Evolutionary conservation across 2,113 vertebrate genomes (phyloP).

Genomic region (Haemorhous mexicanus): DNA sequence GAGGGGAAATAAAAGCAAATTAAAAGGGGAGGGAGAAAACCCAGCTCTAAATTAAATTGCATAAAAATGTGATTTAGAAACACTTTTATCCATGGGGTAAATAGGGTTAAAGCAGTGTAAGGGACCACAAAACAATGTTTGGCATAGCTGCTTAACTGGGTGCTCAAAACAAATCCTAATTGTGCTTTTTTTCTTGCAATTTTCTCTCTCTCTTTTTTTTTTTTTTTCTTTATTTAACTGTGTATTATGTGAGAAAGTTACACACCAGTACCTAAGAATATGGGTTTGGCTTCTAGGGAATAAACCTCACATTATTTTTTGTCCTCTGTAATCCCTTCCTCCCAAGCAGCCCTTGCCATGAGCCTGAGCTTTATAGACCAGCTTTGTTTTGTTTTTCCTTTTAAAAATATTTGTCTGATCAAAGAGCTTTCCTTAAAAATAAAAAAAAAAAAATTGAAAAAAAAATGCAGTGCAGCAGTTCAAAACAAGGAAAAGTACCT

Average conservation of each 20-base stretch:
- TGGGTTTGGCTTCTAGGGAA: neutral
- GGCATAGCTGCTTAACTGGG: neutral
- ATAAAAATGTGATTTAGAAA: neutral
- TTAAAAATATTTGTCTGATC: conserved; percentile 48
- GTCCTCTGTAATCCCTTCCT: neutral
- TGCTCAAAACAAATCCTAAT: neutral
- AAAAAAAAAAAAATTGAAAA: neutral
- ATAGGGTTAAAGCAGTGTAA: neutral
- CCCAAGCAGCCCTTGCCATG: neutral
- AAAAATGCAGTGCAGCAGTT: neutral
- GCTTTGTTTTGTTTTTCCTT: conserved; percentile 20
- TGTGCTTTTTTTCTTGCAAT: neutral
- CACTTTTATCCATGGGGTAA: neutral
- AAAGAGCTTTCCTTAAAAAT: conserved; percentile 16
- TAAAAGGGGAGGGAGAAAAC: neutral
- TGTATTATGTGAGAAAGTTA: neutral
- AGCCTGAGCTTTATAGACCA: neutral
- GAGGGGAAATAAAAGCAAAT: accelerated
- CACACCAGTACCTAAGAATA: neutral
- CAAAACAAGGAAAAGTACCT: conserved; percentile 53
- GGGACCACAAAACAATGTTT: neutral
- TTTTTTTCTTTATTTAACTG: neutral
- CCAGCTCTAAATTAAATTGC: neutral
- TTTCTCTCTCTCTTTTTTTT: neutral
- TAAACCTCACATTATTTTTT: neutral